Conservation (phyloP, 2,888 invertebrate species). For the Microplitis manilae region DNA sequence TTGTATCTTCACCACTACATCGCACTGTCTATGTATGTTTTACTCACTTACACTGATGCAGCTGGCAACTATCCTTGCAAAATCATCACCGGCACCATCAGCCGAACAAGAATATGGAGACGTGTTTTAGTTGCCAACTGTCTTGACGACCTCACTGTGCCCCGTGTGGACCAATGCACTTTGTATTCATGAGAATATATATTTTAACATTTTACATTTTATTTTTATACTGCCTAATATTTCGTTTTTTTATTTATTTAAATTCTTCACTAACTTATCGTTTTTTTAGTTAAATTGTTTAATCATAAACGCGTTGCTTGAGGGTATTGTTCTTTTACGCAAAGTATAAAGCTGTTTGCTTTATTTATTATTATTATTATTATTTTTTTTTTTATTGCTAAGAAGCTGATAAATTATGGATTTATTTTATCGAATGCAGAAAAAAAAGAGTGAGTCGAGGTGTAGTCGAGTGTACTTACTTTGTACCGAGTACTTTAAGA, state of each 20-base stretch:
- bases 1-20: constrained; percentile 34
- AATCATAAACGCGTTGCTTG: neutral
- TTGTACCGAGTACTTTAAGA: constrained; percentile 13
- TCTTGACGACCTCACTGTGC: constrained; percentile 27
- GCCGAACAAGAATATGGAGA: constrained; percentile 28
- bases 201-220: constrained; percentile 29
- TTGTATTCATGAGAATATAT: constrained; percentile 38
- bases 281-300: neutral
- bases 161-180: constrained; percentile 31
- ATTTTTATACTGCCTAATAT: constrained; percentile 6
- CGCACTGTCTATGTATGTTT: neutral
- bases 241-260: neutral
- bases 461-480: constrained; percentile 35
- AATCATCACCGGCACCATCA: constrained; percentile 24
- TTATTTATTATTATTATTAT: neutral
- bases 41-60: neutral
- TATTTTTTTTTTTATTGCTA: neutral
- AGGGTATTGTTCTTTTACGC: neutral
- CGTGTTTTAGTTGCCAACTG: constrained; percentile 36
- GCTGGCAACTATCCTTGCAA: constrained; percentile 6
- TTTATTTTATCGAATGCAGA: constrained; percentile 4
- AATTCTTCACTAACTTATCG: neutral
- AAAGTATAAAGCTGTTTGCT: neutral
- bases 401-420: neutral
- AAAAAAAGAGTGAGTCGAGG: constrained; percentile 8